Evolutionary conservation across 2,797 vertebrate species (phyloP).

Genomic region (Cirrhinus molitorella): DNA sequence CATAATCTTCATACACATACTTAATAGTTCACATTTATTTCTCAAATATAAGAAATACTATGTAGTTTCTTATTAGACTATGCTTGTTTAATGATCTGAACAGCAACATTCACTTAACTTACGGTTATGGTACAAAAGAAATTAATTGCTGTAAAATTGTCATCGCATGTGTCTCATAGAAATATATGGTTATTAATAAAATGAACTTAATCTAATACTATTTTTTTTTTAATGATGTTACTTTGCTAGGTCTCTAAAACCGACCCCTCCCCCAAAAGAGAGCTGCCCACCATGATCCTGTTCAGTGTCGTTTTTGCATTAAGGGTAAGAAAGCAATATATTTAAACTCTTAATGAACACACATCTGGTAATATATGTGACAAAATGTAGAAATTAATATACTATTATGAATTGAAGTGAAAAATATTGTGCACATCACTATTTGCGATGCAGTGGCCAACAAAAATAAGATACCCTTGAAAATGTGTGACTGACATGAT

Average conservation of each 20-base stretch:
- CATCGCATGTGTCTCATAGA: not conserved
- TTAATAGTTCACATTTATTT: conserved; percentile 1
- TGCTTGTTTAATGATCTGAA: too few species aligned
- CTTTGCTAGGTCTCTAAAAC: conserved; percentile 89
- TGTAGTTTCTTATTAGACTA: not conserved
- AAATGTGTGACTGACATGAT: too few species aligned
- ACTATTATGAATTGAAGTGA: not conserved
- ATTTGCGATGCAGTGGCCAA: not conserved
- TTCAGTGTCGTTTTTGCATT: conserved; percentile 98
- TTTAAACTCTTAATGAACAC: not conserved
- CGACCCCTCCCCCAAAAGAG: conserved; percentile 97
- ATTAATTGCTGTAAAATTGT: not conserved
- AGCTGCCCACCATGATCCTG: conserved; percentile 98
- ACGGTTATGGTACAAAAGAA: not conserved
- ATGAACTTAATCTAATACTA: not conserved
- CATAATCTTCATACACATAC: not conserved
- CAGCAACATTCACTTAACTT: not conserved
- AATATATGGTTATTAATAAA: not conserved
- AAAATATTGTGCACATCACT: not conserved
- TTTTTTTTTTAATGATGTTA: not conserved
- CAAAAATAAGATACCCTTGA: too few species aligned
- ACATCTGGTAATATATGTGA: not conserved
- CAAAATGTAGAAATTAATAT: not conserved
- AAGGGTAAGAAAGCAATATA: conserved; percentile 82
- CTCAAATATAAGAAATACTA: not conserved